Evolutionary conservation across 2,113 vertebrate species (phyloP).

Genomic region (Tragelaphus imberbis): DNA sequence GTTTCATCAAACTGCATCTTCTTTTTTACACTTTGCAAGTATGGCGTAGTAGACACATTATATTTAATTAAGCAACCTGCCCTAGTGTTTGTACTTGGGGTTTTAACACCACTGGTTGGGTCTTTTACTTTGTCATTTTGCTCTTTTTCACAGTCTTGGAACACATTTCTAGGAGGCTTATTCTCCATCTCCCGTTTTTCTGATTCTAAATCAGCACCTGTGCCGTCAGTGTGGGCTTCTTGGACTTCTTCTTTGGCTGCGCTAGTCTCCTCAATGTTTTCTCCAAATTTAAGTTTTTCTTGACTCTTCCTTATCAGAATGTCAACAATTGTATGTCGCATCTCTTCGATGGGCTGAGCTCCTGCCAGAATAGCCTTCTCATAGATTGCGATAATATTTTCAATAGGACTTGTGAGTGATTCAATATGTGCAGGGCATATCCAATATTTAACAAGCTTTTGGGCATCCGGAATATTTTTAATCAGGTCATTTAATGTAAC

Average conservation of each 20-base stretch:
- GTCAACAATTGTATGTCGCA: too few species aligned
- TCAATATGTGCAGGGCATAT: slow-evolving; percentile 79
- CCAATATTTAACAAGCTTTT: slow-evolving; percentile 83
- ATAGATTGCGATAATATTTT: slow-evolving; percentile 79
- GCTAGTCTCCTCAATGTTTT: slow-evolving; percentile 21
- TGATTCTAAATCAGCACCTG: background rate
- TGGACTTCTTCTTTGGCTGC: slow-evolving; percentile 38
- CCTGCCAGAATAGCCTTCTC: slow-evolving; percentile 81
- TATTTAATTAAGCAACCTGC: slow-evolving; percentile 81
- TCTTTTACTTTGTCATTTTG: slow-evolving; percentile 55
- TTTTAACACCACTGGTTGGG: slow-evolving; percentile 4
- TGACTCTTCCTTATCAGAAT: too few species aligned
- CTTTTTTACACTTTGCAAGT: slow-evolving; percentile 86
- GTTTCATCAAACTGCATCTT: slow-evolving; percentile 77
- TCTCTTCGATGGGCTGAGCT: too few species aligned
- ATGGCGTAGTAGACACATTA: slow-evolving; percentile 85
- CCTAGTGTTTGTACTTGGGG: slow-evolving; percentile 65
- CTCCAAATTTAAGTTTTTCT: too few species aligned
- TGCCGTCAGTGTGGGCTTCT: slow-evolving; percentile 42
- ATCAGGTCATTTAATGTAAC: slow-evolving; percentile 73
- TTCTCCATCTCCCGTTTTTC: slow-evolving; percentile 42
- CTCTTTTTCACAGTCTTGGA: slow-evolving; percentile 40
- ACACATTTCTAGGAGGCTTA: slow-evolving; percentile 49
- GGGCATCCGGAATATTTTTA: slow-evolving; percentile 74
- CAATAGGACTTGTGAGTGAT: slow-evolving; percentile 65